These are phyloP conservation scores for Drosophila cardini DNA, from an alignment of 1,140 invertebrate genomes.

Conservation along the genomic window DNA sequence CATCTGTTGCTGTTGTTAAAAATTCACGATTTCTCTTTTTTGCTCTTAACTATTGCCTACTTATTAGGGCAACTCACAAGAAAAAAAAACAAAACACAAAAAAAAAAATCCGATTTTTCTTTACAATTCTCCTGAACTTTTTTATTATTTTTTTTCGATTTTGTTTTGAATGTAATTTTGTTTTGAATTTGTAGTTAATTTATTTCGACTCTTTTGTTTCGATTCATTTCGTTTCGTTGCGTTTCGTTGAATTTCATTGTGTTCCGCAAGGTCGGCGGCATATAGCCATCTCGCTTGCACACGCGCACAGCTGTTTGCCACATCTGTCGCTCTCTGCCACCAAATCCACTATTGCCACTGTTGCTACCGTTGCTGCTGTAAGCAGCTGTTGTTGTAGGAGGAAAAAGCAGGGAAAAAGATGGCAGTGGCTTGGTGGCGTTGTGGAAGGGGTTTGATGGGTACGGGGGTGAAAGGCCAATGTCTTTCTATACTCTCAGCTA, in stretches of 20 bases:
- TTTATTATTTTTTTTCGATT: neutral
- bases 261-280: slow-evolving; percentile 54
- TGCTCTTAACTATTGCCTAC: slow-evolving; percentile 36
- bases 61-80: slow-evolving; percentile 27
- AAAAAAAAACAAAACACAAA: neutral
- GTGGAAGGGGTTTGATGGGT: neutral
- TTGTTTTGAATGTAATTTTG: slow-evolving; percentile 13
- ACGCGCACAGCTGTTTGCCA: slow-evolving; percentile 44
- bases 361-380: slow-evolving; percentile 41
- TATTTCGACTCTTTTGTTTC: slow-evolving; percentile 28
- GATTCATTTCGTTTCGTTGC: slow-evolving; percentile 46
- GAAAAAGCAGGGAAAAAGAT: neutral
- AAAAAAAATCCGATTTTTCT: neutral
- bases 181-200: slow-evolving; percentile 33
- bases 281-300: slow-evolving; percentile 53
- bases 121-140: neutral
- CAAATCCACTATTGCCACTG: neutral
- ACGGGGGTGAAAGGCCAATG: slow-evolving; percentile 7
- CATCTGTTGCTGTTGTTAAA: slow-evolving; percentile 36
- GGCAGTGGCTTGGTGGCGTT: neutral
- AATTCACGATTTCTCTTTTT: neutral
- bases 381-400: slow-evolving; percentile 64
- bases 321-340: slow-evolving; percentile 35
- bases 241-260: slow-evolving; percentile 13
- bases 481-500: slow-evolving; percentile 1